Evolutionary conservation across 2,797 vertebrate genomes (phyloP).

Genomic region (Gallirallus australis): DNA sequence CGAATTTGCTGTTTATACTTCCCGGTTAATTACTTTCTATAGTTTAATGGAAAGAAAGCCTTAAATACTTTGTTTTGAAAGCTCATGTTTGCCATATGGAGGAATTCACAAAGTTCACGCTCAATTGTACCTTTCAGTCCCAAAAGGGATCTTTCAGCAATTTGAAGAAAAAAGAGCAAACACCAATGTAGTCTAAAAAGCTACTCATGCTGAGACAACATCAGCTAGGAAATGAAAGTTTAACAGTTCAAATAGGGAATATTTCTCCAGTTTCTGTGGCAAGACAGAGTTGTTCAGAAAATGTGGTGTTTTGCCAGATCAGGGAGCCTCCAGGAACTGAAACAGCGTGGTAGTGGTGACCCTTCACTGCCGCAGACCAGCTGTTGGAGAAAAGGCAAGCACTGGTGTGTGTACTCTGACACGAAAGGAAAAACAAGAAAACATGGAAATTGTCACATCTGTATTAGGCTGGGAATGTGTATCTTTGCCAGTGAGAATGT

Average conservation of each 20-base stretch:
- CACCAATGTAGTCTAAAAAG: background rate
- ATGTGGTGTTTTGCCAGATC: slow-evolving; percentile 28
- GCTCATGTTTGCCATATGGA: background rate
- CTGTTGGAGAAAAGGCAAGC: background rate
- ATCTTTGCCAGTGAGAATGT: background rate
- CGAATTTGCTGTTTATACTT: background rate
- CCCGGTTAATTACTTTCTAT: background rate
- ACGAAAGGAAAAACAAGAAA: background rate
- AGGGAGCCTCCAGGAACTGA: slow-evolving; percentile 19
- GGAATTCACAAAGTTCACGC: background rate
- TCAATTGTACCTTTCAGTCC: background rate
- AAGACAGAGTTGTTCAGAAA: slow-evolving; percentile 28
- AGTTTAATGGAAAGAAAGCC: background rate
- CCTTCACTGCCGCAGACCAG: background rate
- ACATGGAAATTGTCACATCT: background rate
- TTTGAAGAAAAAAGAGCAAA: background rate
- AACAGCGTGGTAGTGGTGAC: background rate
- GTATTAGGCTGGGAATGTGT: background rate
- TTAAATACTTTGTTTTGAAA: background rate
- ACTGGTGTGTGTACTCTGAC: background rate
- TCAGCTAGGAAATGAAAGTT: slow-evolving; percentile 42
- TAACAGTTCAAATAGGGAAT: slow-evolving; percentile 24
- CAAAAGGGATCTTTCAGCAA: background rate
- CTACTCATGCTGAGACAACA: background rate
- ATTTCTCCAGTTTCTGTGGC: slow-evolving; percentile 36